phyloP scores from a whole-genome alignment of 2,113 vertebrate genomes.

The Ochotona curzoniae region DNA sequence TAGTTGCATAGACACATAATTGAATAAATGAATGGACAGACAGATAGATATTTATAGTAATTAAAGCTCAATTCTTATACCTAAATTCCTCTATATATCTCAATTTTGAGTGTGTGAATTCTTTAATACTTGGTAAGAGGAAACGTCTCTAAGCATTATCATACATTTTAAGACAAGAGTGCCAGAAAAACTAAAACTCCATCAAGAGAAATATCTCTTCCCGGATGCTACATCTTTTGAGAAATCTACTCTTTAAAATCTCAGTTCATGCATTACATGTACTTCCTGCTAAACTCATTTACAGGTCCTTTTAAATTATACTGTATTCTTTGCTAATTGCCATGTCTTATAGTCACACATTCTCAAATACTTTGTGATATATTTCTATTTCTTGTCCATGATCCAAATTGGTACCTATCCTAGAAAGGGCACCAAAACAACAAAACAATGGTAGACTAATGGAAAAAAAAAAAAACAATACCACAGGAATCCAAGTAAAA shows the following conservation, averaged over 20 bases:
- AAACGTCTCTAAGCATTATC: slow-evolving; percentile 34
- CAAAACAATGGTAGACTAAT: slow-evolving; percentile 24
- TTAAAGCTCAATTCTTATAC: not conserved
- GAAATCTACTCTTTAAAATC: not conserved
- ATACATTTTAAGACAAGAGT: slow-evolving; percentile 18
- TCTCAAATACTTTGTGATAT: not conserved
- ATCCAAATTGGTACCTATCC: not conserved
- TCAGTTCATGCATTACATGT: not conserved
- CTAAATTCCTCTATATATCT: not conserved
- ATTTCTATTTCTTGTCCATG: not conserved
- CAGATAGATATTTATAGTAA: not conserved
- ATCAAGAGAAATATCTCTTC: not conserved
- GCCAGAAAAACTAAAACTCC: not conserved
- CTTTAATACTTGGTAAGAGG: not conserved
- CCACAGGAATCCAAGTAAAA: not conserved
- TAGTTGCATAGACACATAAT: fast-evolving
- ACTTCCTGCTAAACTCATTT: not conserved
- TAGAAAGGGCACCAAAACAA: slow-evolving; percentile 4
- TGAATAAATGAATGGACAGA: not conserved
- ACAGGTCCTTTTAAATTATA: not conserved
- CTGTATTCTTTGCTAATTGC: not conserved
- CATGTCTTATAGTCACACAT: not conserved
- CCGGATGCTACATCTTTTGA: slow-evolving; percentile 31
- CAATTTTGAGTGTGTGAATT: not conserved
- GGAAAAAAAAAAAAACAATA: not conserved